Percentiles rank a stretch among this genome's conserved stretches.
phyloP scores from a whole-genome alignment of 2,888 invertebrate genomes.

The Bombylius discolor region DNA sequence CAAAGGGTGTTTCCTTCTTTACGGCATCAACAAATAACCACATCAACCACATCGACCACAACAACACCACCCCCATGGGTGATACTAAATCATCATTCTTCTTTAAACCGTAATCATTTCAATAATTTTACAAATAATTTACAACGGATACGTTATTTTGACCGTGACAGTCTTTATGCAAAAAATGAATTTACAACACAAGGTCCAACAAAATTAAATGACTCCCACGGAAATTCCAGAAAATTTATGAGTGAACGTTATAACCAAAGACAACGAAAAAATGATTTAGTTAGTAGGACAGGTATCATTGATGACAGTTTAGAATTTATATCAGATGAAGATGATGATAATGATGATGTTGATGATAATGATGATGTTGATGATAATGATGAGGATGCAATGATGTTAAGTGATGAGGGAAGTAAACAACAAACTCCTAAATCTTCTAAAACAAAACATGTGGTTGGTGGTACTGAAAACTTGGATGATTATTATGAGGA shows the following conservation, averaged over 20 bases:
- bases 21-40: constrained; percentile 19
- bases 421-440: neutral
- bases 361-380: neutral
- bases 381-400: neutral
- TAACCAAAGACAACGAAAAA: neutral
- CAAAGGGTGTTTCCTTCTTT: constrained; percentile 25
- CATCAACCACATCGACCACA: constrained; percentile 6
- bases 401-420: neutral
- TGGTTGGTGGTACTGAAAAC: neutral
- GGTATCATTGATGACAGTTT: neutral
- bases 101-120: no score
- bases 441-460: neutral
- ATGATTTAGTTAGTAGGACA: neutral
- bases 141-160: constrained; percentile 25
- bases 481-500: neutral
- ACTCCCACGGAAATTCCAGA: neutral
- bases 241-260: neutral
- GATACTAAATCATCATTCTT: neutral
- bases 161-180: constrained; percentile 27
- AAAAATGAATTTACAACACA: constrained; percentile 7
- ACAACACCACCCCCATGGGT: constrained; percentile 1
- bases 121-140: constrained; percentile 14
- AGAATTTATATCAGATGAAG: neutral
- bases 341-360: neutral
- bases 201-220: neutral